Conservation (phyloP, 2,797 vertebrate species). For the Amblyraja radiata region DNA sequence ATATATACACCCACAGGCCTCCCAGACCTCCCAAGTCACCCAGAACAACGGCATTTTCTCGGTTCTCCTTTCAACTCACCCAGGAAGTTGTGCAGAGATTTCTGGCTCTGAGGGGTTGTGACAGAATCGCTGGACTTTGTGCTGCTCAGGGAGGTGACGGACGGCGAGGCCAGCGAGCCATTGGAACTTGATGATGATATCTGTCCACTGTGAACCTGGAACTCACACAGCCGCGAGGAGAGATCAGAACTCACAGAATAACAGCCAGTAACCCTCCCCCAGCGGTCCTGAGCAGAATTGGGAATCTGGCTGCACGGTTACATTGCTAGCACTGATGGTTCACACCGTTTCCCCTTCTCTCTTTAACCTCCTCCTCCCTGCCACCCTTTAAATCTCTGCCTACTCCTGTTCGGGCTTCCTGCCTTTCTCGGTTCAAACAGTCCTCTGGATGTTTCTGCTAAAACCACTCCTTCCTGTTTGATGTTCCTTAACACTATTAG, state of each 20-base stretch:
- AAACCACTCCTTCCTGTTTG: not conserved
- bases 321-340: not conserved
- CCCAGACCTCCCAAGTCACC: not conserved
- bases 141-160: slow-evolving; percentile 70
- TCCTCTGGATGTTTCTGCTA: not conserved
- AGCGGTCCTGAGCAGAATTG: too few relatives aligned
- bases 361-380: not conserved
- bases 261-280: not conserved
- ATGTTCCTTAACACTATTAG: not conserved
- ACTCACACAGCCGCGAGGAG: not conserved
- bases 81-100: slow-evolving; percentile 75
- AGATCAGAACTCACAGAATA: not conserved
- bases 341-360: not conserved
- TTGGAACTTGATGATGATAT: slow-evolving; percentile 74
- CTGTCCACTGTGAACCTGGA: slow-evolving; percentile 56
- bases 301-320: too few relatives aligned
- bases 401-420: not conserved
- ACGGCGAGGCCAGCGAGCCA: slow-evolving; percentile 71
- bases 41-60: not conserved
- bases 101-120: slow-evolving; percentile 70
- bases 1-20: too few relatives aligned
- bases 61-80: slow-evolving; percentile 57
- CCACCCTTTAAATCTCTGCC: not conserved
- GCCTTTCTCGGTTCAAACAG: not conserved
- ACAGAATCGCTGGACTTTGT: slow-evolving; percentile 75